phyloP scores from a whole-genome alignment of 2,113 vertebrate genomes.

The Triplophysa siluroides region DNA sequence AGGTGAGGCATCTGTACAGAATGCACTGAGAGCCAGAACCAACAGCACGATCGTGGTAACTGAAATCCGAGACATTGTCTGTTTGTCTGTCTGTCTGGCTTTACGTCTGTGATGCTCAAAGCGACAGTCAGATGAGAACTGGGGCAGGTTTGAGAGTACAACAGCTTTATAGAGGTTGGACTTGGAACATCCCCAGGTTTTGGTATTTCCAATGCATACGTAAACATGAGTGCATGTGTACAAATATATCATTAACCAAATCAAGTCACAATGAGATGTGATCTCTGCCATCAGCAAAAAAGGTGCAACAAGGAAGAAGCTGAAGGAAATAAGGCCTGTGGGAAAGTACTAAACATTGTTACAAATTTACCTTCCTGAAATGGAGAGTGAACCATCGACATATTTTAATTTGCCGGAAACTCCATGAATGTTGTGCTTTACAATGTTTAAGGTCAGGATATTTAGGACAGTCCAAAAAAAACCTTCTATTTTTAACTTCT shows the following conservation, averaged over 20 bases:
- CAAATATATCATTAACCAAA: background rate
- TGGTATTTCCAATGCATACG: constrained; percentile 8
- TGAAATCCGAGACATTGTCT: constrained; percentile 62
- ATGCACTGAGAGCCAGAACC: constrained; percentile 49
- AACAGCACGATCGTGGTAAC: constrained; percentile 37
- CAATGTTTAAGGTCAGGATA: background rate
- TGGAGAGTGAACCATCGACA: background rate
- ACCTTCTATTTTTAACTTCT: too few species aligned
- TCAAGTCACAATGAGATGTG: background rate
- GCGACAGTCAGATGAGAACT: constrained; percentile 5
- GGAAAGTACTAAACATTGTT: background rate
- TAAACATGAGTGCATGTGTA: background rate
- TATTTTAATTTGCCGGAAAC: constrained; percentile 18
- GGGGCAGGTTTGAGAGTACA: background rate
- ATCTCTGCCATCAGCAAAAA: background rate
- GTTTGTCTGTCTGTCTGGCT: constrained; percentile 9
- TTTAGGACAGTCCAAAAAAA: background rate
- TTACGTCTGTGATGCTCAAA: background rate
- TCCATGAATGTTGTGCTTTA: background rate
- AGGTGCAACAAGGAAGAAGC: constrained; percentile 27
- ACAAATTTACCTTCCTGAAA: constrained; percentile 2
- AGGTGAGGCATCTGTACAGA: constrained; percentile 42
- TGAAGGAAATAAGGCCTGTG: background rate
- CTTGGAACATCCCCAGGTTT: background rate
- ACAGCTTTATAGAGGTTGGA: constrained; percentile 4